phyloP scores from a whole-genome alignment of 2,888 invertebrate genomes.

The Meghimatium bilineatum region DNA sequence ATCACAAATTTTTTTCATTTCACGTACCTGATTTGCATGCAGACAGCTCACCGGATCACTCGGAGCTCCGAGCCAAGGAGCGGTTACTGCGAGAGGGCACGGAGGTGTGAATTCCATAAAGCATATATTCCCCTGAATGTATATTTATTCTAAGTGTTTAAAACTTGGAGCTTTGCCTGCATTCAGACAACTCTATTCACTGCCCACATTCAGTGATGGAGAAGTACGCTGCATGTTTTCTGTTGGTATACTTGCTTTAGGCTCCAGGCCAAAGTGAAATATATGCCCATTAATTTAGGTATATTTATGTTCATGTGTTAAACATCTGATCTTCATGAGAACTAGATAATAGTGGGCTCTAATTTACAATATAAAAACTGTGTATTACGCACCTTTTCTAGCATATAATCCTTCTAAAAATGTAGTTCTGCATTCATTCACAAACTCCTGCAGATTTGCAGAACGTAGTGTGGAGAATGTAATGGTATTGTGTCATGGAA shows the following conservation, averaged over 20 bases:
- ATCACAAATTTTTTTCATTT: constrained; percentile 46
- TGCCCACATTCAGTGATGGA: not conserved
- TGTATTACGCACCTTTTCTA: not conserved
- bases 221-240: not conserved
- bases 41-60: constrained; percentile 38
- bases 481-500: no score
- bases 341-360: not conserved
- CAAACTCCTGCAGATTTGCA: no score
- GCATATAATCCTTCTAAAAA: not conserved
- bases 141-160: not conserved
- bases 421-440: no score
- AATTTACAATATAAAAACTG: no score
- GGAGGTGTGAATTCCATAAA: constrained; percentile 26
- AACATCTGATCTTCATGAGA: not conserved
- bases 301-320: not conserved
- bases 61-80: constrained; percentile 33
- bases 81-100: constrained; percentile 40
- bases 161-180: not conserved
- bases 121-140: not conserved
- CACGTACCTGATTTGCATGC: constrained; percentile 42
- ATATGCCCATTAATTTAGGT: not conserved
- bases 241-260: not conserved
- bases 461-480: no score
- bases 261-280: not conserved
- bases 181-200: not conserved